phyloP scores from a whole-genome alignment of 2,888 invertebrate species.

The Perizoma flavofasciatum region DNA sequence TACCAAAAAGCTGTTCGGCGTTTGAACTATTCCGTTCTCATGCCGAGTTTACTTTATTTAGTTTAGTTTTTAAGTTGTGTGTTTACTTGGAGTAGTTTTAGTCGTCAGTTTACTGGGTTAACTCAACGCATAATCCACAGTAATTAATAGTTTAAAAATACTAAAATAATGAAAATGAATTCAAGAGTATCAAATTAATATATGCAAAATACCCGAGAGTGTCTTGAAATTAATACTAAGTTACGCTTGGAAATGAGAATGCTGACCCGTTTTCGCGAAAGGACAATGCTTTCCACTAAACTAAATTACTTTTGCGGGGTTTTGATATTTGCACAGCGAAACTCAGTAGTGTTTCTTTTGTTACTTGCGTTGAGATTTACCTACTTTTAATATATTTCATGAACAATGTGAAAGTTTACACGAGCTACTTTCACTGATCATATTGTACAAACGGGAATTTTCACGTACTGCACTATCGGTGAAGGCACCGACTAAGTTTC shows the following conservation, averaged over 20 bases:
- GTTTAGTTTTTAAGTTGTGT: too few species aligned
- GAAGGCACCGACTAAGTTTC: too few species aligned
- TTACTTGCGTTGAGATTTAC: not conserved
- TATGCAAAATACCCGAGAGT: constrained; percentile 19
- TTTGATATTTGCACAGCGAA: constrained; percentile 24
- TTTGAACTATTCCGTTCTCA: too few species aligned
- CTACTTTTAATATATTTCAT: not conserved
- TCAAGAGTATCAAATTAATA: constrained; percentile 24
- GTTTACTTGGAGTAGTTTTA: too few species aligned
- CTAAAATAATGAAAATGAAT: constrained; percentile 4
- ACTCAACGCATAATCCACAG: too few species aligned
- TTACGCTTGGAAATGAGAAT: constrained; percentile 43
- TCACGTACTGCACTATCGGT: too few species aligned
- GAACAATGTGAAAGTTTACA: too few species aligned
- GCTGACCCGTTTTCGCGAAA: constrained; percentile 58
- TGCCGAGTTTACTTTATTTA: too few species aligned
- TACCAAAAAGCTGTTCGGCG: too few species aligned
- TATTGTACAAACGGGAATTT: too few species aligned
- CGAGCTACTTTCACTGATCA: too few species aligned
- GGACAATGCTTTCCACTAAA: constrained; percentile 58
- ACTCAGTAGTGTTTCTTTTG: constrained; percentile 8
- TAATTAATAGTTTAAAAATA: not conserved
- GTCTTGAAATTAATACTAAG: constrained; percentile 47
- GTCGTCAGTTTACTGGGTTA: too few species aligned
- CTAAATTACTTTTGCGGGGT: constrained; percentile 56